Conservation (phyloP, 2,797 vertebrate species). For the Tachyglossus aculeatus region DNA sequence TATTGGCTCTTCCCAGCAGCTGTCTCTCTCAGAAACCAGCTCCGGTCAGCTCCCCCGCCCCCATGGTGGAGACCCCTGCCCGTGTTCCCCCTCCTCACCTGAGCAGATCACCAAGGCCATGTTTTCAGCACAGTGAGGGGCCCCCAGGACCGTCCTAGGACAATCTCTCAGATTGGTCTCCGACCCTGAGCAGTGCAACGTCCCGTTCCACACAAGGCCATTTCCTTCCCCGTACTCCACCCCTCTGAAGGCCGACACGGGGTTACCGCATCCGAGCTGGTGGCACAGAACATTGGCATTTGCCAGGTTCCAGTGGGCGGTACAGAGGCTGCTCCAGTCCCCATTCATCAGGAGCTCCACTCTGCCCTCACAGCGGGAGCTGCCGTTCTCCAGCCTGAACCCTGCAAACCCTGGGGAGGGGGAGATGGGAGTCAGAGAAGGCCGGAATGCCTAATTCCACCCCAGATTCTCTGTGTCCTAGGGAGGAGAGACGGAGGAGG, state of each 20-base stretch:
- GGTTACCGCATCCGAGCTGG: slow-evolving; percentile 59
- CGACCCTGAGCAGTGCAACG: slow-evolving; percentile 51
- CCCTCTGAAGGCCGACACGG: slow-evolving; percentile 32
- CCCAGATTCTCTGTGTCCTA: background rate
- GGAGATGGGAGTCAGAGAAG: slow-evolving; percentile 4
- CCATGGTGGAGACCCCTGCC: background rate
- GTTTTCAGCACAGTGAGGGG: slow-evolving; percentile 22
- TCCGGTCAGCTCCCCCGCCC: too few species aligned
- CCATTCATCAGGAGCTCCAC: slow-evolving; percentile 48
- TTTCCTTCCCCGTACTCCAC: slow-evolving; percentile 41
- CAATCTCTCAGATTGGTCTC: slow-evolving; percentile 59
- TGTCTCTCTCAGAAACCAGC: too few species aligned
- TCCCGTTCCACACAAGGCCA: slow-evolving; percentile 42
- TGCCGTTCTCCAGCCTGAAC: slow-evolving; percentile 41
- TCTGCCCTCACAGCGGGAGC: slow-evolving; percentile 47
- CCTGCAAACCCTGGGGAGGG: slow-evolving; percentile 38
- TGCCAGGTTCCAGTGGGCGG: slow-evolving; percentile 50
- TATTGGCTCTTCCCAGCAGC: background rate
- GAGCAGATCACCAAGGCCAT: slow-evolving; percentile 63
- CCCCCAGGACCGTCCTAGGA: slow-evolving; percentile 31
- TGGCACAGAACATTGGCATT: slow-evolving; percentile 61
- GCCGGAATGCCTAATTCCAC: background rate
- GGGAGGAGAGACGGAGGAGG: background rate
- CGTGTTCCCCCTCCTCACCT: slow-evolving; percentile 30
- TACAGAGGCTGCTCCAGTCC: slow-evolving; percentile 48